These are phyloP conservation scores for Crocodylus rhombifer DNA, from an alignment of 2,797 vertebrate species.

Conservation along the genomic window DNA sequence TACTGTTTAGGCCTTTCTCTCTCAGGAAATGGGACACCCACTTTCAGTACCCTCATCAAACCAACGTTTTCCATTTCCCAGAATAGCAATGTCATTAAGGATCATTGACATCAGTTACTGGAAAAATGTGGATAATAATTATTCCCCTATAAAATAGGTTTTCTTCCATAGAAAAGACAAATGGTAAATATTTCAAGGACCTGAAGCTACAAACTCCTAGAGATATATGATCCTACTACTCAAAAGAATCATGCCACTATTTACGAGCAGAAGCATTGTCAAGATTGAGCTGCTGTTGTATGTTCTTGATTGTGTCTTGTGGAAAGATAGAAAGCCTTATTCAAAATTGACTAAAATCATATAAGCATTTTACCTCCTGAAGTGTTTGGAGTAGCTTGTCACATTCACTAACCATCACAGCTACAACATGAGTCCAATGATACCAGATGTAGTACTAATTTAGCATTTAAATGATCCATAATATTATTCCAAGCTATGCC, in stretches of 20 bases:
- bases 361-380: background rate
- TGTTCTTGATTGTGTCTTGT: background rate
- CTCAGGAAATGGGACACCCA: no score
- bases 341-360: background rate
- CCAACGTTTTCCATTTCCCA: no score
- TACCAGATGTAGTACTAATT: constrained; percentile 22
- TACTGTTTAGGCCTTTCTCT: no score
- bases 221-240: background rate
- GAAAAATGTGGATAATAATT: constrained; percentile 4
- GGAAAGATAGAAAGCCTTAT: background rate
- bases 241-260: background rate
- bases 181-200: constrained; percentile 2
- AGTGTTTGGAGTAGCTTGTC: constrained; percentile 8
- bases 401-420: background rate
- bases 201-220: background rate
- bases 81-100: no score
- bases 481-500: background rate
- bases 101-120: background rate
- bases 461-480: background rate
- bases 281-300: background rate
- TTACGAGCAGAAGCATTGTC: background rate
- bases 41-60: no score
- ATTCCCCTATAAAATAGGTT: background rate
- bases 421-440: background rate
- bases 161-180: background rate